These are phyloP conservation scores for Tachypleus tridentatus DNA, from an alignment of 1,140 invertebrate genomes.

Conservation along the genomic window DNA sequence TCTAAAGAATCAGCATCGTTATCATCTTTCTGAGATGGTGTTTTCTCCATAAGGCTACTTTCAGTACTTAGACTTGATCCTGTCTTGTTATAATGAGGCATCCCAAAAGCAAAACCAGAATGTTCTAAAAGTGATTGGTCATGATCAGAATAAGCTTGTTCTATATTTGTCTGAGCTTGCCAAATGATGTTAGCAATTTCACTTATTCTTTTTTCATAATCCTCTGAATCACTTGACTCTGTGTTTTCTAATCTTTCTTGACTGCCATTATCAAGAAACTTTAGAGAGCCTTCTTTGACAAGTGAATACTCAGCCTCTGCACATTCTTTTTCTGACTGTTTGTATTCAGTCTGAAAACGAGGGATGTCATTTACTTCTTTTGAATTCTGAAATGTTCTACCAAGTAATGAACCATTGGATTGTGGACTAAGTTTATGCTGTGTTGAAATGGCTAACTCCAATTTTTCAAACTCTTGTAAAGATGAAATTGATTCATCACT, in stretches of 20 bases:
- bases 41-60: conserved; percentile 4
- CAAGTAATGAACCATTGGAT: conserved; percentile 15
- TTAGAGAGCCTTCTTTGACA: conserved; percentile 51
- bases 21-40: conserved; percentile 4
- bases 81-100: background rate
- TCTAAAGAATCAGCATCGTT: background rate
- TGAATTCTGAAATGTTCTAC: conserved; percentile 34
- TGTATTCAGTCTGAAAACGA: conserved; percentile 76
- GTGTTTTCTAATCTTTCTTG: conserved; percentile 40
- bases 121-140: conserved; percentile 3
- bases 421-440: conserved; percentile 8
- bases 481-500: conserved; percentile 29
- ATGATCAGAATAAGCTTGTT: conserved; percentile 32
- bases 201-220: conserved; percentile 56
- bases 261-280: conserved; percentile 56
- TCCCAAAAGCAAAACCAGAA: conserved; percentile 13
- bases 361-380: conserved; percentile 79
- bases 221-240: conserved; percentile 39
- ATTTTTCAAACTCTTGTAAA: conserved; percentile 37
- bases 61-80: conserved; percentile 5
- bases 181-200: conserved; percentile 61
- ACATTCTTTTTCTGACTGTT: conserved; percentile 73
- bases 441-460: conserved; percentile 33
- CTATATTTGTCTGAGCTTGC: conserved; percentile 50
- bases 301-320: conserved; percentile 50